Conservation (phyloP, 2,113 vertebrate genomes). For the Scytalopus superciliaris region DNA sequence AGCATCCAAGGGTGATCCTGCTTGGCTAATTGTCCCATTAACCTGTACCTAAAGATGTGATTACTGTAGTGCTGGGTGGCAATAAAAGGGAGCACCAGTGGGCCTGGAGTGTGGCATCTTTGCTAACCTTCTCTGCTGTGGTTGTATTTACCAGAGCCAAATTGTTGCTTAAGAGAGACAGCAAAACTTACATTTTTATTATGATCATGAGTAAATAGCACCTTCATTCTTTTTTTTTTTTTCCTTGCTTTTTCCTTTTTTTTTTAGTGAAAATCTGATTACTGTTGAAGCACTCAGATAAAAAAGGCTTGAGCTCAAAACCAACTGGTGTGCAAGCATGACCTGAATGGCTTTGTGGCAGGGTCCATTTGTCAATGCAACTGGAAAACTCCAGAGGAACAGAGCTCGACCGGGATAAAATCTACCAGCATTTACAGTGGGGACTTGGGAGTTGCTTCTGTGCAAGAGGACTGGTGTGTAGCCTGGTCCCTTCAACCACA, state of each 20-base stretch:
- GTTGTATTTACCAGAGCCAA: conserved; percentile 11
- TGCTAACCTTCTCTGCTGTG: background rate
- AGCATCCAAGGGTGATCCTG: conserved; percentile 59
- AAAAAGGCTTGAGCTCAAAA: background rate
- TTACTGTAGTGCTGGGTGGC: conserved; percentile 71
- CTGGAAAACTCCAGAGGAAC: background rate
- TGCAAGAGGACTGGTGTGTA: background rate
- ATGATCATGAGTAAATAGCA: background rate
- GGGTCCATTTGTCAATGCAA: background rate
- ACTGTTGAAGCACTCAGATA: background rate
- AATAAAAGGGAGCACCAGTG: conserved; percentile 52
- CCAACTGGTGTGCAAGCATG: background rate
- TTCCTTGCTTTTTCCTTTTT: background rate
- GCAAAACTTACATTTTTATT: background rate
- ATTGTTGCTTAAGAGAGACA: background rate
- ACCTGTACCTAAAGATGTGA: conserved; percentile 74
- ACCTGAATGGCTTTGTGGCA: background rate
- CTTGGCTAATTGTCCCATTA: conserved; percentile 80
- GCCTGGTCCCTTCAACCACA: background rate
- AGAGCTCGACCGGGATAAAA: background rate
- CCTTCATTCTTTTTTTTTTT: background rate
- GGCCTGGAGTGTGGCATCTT: background rate
- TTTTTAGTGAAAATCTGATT: background rate
- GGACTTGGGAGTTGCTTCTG: background rate
- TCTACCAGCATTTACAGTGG: background rate